Evolutionary conservation across 1,140 invertebrate species (phyloP).

Genomic region (Aphaenogaster ashmeadi): DNA sequence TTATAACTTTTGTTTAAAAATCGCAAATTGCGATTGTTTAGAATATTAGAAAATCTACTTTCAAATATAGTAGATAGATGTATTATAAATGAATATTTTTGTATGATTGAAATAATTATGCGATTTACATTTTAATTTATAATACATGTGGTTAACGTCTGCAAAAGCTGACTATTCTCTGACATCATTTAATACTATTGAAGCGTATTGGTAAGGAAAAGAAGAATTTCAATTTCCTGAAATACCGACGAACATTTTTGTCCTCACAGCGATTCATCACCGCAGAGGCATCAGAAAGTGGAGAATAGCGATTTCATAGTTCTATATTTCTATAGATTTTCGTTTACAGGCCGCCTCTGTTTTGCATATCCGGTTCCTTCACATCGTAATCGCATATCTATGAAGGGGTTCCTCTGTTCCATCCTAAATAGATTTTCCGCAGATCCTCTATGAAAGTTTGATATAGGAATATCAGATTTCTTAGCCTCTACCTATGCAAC

Average conservation of each 20-base stretch:
- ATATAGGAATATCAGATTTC: slow-evolving; percentile 50
- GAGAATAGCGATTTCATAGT: slow-evolving; percentile 35
- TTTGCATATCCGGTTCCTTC: slow-evolving; percentile 40
- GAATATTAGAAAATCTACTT: background rate
- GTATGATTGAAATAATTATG: background rate
- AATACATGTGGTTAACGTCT: background rate
- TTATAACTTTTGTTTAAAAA: background rate
- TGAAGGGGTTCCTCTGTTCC: slow-evolving; percentile 40
- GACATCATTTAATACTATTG: background rate
- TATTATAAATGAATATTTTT: slow-evolving; percentile 2
- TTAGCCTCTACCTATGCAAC: background rate
- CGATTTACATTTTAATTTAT: slow-evolving; percentile 3
- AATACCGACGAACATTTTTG: background rate
- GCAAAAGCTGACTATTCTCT: background rate
- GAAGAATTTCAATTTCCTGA: slow-evolving; percentile 11
- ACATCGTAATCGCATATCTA: slow-evolving; percentile 49
- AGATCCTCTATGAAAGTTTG: slow-evolving; percentile 53
- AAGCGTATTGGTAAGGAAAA: background rate
- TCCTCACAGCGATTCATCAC: slow-evolving; percentile 1
- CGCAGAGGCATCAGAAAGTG: background rate
- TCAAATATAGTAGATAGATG: background rate
- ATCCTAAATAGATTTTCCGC: slow-evolving; percentile 58
- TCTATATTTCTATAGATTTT: slow-evolving; percentile 59
- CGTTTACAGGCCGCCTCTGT: slow-evolving; percentile 30
- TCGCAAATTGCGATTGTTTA: background rate